Base-by-base conservation (phyloP, 53 echinoderm and acorn worm genomes). In the Paelopatides confundens region DNA sequence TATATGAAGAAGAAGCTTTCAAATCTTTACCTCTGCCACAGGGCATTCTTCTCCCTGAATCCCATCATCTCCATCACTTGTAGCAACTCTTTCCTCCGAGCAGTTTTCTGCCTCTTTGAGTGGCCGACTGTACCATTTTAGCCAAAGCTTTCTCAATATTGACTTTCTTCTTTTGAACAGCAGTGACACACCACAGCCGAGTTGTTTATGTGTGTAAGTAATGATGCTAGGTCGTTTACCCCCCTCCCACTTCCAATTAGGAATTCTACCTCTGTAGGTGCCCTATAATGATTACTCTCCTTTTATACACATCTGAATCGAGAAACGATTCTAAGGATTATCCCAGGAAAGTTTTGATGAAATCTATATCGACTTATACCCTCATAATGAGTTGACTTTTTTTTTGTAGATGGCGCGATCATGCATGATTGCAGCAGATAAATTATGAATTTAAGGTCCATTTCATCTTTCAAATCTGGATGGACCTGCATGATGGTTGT, bases 71-170 rank as follows among this genome's bases (percentile, higher is more conserved):
- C 24, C 79, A 52, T 79, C 50, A 47, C 53, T 48, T 79, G 79
- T 79, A 79, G 21, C 39, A 46, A 43, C 46, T 74, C 74, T n/a
- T 39, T 29, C 74, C 74, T 74, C 74, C 12, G 74, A 74, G 74
- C 74, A 74, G 40, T 37, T 39, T 70, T 39, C 37, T 39, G 38
- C 74, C 74, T 74, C 74, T 74, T 74, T 74, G 74, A 74, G 74
- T 74, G 74, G 74, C 74, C 74, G 74, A 39, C 79, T 79, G 10
- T 31, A 53, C 79, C 79, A 53, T 52, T 67, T 76, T 51, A 79
- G 79, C 18, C 31, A 30, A 52, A 53, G 79, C 79, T 79, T 53
- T 79, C 51, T 79, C 79, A 79, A 79, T 79, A 53, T 79, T 79
- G 51, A 53, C 79, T 52, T 53, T 79, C 31, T 52, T 47, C 50